Evolutionary conservation across 1,140 invertebrate species (phyloP).

Genomic region (Mactra quadrangularis): DNA sequence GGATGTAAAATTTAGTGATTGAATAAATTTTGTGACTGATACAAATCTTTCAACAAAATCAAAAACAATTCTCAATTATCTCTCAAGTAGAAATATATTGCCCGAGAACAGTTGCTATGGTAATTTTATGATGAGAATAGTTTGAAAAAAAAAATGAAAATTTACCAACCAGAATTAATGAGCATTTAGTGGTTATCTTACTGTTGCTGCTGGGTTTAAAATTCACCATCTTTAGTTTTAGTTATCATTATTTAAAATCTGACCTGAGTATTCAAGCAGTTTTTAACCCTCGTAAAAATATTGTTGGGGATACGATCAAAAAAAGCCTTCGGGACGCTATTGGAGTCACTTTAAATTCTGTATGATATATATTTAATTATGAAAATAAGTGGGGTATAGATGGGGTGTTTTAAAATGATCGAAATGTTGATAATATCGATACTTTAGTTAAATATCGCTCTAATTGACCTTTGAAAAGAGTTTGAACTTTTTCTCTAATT

Average conservation of each 20-base stretch:
- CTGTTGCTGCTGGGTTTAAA: slow-evolving; percentile 34
- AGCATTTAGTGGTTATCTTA: not conserved
- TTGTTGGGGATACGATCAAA: slow-evolving; percentile 36
- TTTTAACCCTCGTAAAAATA: slow-evolving; percentile 42
- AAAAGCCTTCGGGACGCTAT: slow-evolving; percentile 40
- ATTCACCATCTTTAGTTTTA: slow-evolving; percentile 10
- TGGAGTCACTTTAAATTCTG: slow-evolving; percentile 52
- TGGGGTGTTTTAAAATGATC: slow-evolving; percentile 53
- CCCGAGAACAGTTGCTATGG: no score
- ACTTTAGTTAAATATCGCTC: slow-evolving; percentile 47
- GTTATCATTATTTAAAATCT: slow-evolving; percentile 47
- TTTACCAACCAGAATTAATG: no score
- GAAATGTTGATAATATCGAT: slow-evolving; percentile 28
- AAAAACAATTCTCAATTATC: no score
- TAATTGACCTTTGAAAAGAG: slow-evolving; percentile 49
- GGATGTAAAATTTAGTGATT: no score
- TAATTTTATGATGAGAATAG: no score
- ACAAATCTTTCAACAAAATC: no score
- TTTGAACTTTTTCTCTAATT: slow-evolving; percentile 50
- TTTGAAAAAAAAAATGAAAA: no score
- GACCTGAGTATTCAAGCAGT: slow-evolving; percentile 12
- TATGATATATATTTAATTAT: slow-evolving; percentile 59
- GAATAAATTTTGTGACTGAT: no score
- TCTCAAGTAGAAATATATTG: no score
- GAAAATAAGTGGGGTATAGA: slow-evolving; percentile 16